Conservation (phyloP, 2,113 vertebrate genomes). For the Plestiodon gilberti region DNA sequence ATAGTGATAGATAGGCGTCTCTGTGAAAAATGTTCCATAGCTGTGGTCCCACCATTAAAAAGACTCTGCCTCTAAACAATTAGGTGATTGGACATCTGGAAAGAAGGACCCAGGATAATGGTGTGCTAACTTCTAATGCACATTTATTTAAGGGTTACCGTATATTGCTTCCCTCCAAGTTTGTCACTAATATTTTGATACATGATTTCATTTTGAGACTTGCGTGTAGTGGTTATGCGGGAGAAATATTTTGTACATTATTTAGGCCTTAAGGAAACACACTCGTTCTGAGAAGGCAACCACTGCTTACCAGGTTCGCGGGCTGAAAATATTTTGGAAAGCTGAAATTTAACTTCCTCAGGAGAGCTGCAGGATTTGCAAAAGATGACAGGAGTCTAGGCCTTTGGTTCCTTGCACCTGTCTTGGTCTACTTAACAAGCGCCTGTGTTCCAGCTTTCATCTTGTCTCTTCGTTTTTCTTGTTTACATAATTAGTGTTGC, state of each 20-base stretch:
- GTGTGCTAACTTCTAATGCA: background rate
- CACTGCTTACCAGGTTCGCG: background rate
- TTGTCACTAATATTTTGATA: background rate
- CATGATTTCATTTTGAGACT: background rate
- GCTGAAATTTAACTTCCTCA: background rate
- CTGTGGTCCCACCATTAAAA: background rate
- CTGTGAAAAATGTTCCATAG: background rate
- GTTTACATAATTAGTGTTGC: slow-evolving; percentile 20
- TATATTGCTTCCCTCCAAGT: background rate
- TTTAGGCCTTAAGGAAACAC: no score
- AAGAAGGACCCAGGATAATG: background rate
- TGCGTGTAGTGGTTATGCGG: no score
- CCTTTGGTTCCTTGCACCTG: background rate
- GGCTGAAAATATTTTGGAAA: background rate
- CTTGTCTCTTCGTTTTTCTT: slow-evolving; percentile 2
- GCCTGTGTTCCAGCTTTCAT: background rate
- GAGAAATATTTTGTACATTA: no score
- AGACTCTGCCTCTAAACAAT: background rate
- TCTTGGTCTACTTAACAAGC: background rate
- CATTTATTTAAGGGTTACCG: background rate
- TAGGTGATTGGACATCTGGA: background rate
- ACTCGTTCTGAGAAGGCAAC: no score
- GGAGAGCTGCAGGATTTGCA: background rate
- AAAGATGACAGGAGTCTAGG: background rate
- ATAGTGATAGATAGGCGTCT: background rate